Conservation (phyloP, 2,888 invertebrate genomes). For the Melieria omissa region DNA sequence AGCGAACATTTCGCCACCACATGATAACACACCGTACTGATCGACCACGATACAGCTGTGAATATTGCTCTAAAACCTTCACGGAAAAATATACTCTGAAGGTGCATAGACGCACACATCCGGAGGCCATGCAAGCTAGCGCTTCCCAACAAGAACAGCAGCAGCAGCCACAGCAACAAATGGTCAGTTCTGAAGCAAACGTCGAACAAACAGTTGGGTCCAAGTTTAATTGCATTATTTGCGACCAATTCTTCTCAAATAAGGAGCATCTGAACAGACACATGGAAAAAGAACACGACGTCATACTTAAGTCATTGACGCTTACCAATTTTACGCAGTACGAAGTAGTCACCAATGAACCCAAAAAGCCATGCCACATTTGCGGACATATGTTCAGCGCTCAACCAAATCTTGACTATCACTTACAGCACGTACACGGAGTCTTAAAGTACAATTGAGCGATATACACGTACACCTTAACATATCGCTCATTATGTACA, state of each 20-base stretch:
- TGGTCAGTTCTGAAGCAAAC: conserved; percentile 23
- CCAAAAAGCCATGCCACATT: conserved; percentile 46
- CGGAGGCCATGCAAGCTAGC: conserved; percentile 35
- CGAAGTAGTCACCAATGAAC: conserved; percentile 46
- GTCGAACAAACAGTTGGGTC: conserved; percentile 9
- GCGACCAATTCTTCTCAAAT: conserved; percentile 43
- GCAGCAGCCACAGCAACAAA: conserved; percentile 25
- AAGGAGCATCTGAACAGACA: conserved; percentile 49
- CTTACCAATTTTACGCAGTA: conserved; percentile 48
- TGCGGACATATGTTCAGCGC: conserved; percentile 50
- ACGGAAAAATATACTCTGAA: conserved; percentile 63
- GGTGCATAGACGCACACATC: conserved; percentile 56
- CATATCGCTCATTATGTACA: background rate
- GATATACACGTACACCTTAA: background rate
- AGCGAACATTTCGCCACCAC: conserved; percentile 61
- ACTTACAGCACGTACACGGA: conserved; percentile 45
- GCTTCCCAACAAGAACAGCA: conserved; percentile 23
- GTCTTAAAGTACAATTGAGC: background rate
- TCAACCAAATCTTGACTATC: conserved; percentile 47
- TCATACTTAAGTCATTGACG: conserved; percentile 48
- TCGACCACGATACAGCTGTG: conserved; percentile 59
- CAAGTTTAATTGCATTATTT: conserved; percentile 47
- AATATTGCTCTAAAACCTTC: conserved; percentile 58
- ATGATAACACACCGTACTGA: conserved; percentile 59
- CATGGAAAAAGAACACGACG: conserved; percentile 53